phyloP scores from a whole-genome alignment of 1,140 invertebrate species.

The Monochamus saltuarius region DNA sequence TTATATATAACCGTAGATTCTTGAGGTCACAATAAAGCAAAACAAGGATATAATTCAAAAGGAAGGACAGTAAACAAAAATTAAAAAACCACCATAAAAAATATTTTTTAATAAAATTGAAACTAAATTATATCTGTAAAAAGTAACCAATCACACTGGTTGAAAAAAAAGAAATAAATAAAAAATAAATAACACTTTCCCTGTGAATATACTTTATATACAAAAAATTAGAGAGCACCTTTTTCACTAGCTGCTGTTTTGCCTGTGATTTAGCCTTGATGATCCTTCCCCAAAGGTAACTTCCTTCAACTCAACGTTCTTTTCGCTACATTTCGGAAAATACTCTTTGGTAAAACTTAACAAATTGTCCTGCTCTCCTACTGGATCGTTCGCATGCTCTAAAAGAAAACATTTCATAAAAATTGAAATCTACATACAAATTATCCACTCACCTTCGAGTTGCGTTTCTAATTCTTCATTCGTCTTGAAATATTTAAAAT shows the following conservation, averaged over 20 bases:
- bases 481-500: constrained; percentile 59
- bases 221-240: background rate
- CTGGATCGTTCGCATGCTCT: background rate
- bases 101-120: too few species aligned
- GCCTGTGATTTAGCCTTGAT: background rate
- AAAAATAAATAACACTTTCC: background rate
- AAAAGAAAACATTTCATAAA: background rate
- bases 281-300: background rate
- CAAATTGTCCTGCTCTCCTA: background rate
- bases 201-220: background rate
- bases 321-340: too few species aligned
- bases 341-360: background rate
- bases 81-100: too few species aligned
- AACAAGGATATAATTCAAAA: too few species aligned
- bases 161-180: background rate
- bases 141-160: too few species aligned
- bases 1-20: too few species aligned
- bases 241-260: background rate
- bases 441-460: constrained; percentile 45
- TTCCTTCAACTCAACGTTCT: background rate
- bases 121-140: too few species aligned
- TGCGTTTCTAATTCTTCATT: constrained; percentile 58
- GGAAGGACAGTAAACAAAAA: too few species aligned
- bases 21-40: too few species aligned
- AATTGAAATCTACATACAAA: background rate